Percentiles rank a stretch among this genome's conserved stretches.
phyloP scores from a whole-genome alignment of 2,113 vertebrate genomes.

The Thymallus thymallus region DNA sequence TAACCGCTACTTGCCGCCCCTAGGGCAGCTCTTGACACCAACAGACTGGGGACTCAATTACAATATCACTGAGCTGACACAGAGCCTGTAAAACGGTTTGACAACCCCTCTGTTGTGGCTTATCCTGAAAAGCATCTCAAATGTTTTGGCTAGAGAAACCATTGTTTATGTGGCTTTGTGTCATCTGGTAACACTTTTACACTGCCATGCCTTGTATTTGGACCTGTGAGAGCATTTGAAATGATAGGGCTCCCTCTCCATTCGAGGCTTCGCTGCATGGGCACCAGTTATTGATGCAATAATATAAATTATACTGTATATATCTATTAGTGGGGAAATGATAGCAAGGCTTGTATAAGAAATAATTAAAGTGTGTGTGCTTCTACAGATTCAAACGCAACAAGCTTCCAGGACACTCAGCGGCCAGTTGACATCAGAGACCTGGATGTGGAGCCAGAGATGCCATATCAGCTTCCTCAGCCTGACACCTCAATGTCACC shows the following conservation, averaged over 20 bases:
- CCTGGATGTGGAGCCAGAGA: conserved; percentile 2
- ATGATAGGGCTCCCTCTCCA: not conserved
- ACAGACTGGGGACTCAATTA: not conserved
- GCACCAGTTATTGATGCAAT: not conserved
- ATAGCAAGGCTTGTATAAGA: not conserved
- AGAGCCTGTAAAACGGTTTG: not conserved
- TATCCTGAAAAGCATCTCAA: not conserved
- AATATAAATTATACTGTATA: not conserved
- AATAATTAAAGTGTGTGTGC: not conserved
- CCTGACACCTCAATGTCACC: conserved; percentile 14
- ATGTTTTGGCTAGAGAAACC: not conserved
- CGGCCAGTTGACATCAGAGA: not conserved
- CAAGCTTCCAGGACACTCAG: conserved; percentile 16
- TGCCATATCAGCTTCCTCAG: not conserved
- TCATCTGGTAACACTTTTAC: not conserved
- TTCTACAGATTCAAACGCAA: conserved; percentile 9
- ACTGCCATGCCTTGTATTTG: not conserved
- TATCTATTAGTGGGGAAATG: not conserved
- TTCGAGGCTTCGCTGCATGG: not conserved
- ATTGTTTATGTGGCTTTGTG: conserved; percentile 3
- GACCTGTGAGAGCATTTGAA: not conserved
- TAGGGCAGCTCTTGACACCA: not conserved
- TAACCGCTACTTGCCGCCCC: too few relatives aligned
- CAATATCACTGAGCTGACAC: not conserved
- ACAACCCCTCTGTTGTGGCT: not conserved